Base-by-base conservation (phyloP, 2,113 vertebrate species). In the Cacatua alba region DNA sequence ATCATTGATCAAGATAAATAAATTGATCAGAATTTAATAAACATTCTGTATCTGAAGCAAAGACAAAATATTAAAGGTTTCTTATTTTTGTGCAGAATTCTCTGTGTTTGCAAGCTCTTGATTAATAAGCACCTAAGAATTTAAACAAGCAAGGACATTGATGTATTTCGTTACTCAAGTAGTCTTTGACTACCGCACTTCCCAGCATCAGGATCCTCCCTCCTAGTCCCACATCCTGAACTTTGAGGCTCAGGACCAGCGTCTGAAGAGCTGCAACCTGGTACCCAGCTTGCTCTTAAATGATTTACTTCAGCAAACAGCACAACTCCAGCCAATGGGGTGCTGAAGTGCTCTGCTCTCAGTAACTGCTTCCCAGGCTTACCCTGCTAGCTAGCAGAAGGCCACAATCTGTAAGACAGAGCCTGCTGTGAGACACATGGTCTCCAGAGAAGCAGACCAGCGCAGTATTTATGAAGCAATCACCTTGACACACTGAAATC, bases 401-500 rank as follows among this genome's bases (percentile, higher is more conserved):
- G 43, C 57, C 77, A 67, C 6, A 8, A n/a, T 44, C 33, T 19
- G 74, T 33, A 29, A 79, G 77, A 67, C 39, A 9, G 64, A 48
- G 62, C 67, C 39, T 82, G 63, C 60, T 57, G 10, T 5, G 17
- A 69, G 82, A 85, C 33, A 84, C 17, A 37, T 12, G 28, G 49
- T 85, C 55, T 63, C 72, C 53, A 63, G 55, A 51, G 60, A 55
- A 68, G 35, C 59, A 79, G 75, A 67, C 53, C 77, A n/a, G 9
- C 14, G 13, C 23, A 67, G 19, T 46, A 46, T 71, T 94, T 77
- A 48, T 43, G 85, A 78, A 97, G 95, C 29, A 74, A 96, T 98
- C 97, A 90, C 90, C 95, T 74, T 77, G 92, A 95, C 63, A 67
- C 20, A n/a, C 57, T 51, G 74, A 88, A 84, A 83, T 23, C 52